phyloP scores from a whole-genome alignment of 2,797 vertebrate species.

The Calcarius lapponicus region DNA sequence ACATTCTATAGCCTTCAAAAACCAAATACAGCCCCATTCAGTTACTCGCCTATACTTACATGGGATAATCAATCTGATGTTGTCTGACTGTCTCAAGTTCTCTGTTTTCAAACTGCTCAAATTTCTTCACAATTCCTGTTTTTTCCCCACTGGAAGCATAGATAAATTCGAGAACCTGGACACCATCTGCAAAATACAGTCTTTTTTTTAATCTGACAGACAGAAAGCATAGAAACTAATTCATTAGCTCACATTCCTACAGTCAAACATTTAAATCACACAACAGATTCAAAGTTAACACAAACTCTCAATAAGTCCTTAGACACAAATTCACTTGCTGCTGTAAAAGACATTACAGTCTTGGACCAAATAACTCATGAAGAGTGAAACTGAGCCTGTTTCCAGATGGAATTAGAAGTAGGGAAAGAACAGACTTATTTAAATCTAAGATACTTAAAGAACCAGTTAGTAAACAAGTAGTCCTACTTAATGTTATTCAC shows the following conservation, averaged over 20 bases:
- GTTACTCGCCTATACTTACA: conserved; percentile 74
- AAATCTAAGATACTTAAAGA: not conserved
- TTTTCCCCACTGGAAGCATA: conserved; percentile 86
- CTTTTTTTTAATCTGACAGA: not conserved
- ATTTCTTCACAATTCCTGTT: conserved; percentile 86
- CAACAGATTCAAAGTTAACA: not conserved
- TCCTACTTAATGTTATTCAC: not conserved
- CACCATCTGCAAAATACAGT: conserved; percentile 76
- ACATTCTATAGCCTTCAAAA: not conserved
- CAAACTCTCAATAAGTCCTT: not conserved
- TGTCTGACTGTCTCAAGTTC: conserved; percentile 83
- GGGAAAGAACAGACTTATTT: not conserved
- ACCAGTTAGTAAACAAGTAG: not conserved
- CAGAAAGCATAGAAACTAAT: not conserved
- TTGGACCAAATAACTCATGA: not conserved
- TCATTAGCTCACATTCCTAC: not conserved
- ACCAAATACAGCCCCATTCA: not conserved
- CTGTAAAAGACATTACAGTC: not conserved
- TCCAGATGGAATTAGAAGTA: not conserved
- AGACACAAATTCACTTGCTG: not conserved
- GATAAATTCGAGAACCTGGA: conserved; percentile 84
- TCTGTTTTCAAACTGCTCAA: conserved; percentile 81
- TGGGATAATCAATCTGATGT: conserved; percentile 80
- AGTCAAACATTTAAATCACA: not conserved
- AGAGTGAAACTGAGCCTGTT: not conserved